A percentile compares a stretch with the other conserved stretches of the same genome.
Conservation (phyloP, 2,797 vertebrate genomes). For the Notamacropus eugenii region DNA sequence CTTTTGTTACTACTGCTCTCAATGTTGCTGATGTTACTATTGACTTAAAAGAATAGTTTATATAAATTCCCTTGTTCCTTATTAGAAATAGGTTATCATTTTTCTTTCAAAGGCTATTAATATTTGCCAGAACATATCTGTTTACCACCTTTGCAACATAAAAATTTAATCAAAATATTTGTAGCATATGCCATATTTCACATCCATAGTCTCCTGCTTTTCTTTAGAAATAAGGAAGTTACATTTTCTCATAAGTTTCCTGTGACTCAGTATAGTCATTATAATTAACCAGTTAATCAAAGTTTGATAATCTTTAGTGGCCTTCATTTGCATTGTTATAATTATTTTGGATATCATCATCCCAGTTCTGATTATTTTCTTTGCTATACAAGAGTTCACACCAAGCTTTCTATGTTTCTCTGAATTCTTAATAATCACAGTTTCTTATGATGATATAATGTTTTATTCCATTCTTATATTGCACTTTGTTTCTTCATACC, state of each 20-base stretch:
- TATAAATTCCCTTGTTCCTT: neutral
- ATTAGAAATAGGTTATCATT: neutral
- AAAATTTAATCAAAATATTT: neutral
- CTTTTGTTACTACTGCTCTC: neutral
- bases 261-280: neutral
- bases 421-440: neutral
- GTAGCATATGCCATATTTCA: neutral
- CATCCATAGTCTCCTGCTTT: neutral
- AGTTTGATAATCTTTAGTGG: neutral
- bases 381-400: neutral
- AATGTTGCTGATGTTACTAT: neutral
- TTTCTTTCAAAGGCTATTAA: neutral
- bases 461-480: neutral
- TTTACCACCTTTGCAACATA: neutral
- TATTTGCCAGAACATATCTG: neutral
- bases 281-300: neutral
- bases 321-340: neutral
- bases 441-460: neutral
- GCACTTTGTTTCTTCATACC: neutral
- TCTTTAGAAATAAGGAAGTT: neutral
- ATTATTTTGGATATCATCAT: neutral
- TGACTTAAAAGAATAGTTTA: neutral
- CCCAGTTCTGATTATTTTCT: neutral
- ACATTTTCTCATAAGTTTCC: neutral
- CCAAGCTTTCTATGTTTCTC: neutral